Evolutionary conservation across 2,888 invertebrate species (phyloP), one percentile per base, ranked within the genome.

Genomic region (Polydrusus tereticollis): DNA sequence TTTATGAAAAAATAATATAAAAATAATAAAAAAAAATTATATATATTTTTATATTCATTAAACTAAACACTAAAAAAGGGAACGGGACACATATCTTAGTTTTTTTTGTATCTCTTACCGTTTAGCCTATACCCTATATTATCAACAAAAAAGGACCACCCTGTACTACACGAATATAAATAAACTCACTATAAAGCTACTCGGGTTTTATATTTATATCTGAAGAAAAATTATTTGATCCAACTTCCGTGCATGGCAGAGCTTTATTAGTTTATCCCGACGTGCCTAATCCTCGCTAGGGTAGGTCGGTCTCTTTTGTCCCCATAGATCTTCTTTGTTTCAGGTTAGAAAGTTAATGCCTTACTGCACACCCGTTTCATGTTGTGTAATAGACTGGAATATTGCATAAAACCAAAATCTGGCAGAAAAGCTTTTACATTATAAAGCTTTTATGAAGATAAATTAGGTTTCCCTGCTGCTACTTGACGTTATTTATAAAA

Each of bases 351-450:
- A 43, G 29, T 65, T 65, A 65, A 65, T 55, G 55, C 33, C 20
- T 45, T 23, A 36, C n/a, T 47, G 16, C 29, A 21, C 18, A 55
- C 29, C 52, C 45, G 33, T 50, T 50, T 63, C 26, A 63, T 50
- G 45, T 29, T 60, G 29, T 26, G 29, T 65, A 55, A 55, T 65
- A 65, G 57, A 65, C 55, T 38, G 55, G 55, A 57, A 65, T 57
- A 55, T 63, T 63, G 63, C 47, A 50, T 65, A 55, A 55, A 70
- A 57, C 29, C 33, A 36, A 67, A 58, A 57, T 36, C 58, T 23
- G 14, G 21, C 20, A 38, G 50, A 47, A 69, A 62, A 70, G 69
- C 69, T 69, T 69, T 69, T 70, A 64, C 57, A 47, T 57, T 70
- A 70, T 47, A 59, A 64, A 36, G 64, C 64, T 59, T 64, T 64